Evolutionary conservation across 1,140 invertebrate species (phyloP).

Genomic region (Brachionus paranguensis): DNA sequence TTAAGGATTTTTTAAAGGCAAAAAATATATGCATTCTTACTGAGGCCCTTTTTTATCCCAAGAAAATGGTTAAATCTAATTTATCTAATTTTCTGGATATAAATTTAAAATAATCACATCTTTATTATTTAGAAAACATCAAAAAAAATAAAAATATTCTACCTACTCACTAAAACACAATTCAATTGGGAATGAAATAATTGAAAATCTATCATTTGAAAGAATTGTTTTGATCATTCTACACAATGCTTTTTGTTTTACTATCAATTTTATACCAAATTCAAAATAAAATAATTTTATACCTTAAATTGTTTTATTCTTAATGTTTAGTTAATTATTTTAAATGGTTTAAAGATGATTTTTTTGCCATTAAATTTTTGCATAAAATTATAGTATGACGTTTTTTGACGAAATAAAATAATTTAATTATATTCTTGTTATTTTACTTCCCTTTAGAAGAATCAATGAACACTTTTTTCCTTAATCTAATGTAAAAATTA

Average conservation of each 20-base stretch:
- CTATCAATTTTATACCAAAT: not conserved
- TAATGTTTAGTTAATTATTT: not conserved
- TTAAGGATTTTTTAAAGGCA: not conserved
- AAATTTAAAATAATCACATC: not conserved
- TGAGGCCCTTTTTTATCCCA: too few relatives aligned
- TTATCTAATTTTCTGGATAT: not conserved
- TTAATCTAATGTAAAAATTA: not conserved
- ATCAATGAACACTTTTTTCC: not conserved
- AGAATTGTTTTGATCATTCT: not conserved
- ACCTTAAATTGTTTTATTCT: not conserved
- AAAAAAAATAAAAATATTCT: not conserved
- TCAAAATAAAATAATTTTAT: not conserved
- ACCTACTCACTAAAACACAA: not conserved
- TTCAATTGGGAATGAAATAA: not conserved
- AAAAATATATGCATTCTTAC: too few relatives aligned
- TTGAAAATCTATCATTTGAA: not conserved
- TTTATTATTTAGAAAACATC: not conserved
- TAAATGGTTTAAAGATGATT: not conserved
- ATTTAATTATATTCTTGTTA: not conserved
- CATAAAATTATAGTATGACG: not conserved
- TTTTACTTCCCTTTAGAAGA: not conserved
- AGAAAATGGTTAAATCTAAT: too few relatives aligned
- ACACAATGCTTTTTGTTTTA: not conserved
- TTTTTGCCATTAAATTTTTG: not conserved
- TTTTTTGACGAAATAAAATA: not conserved